Evolutionary conservation across 2,113 vertebrate genomes (phyloP).

Genomic region (Nibea coibor): DNA sequence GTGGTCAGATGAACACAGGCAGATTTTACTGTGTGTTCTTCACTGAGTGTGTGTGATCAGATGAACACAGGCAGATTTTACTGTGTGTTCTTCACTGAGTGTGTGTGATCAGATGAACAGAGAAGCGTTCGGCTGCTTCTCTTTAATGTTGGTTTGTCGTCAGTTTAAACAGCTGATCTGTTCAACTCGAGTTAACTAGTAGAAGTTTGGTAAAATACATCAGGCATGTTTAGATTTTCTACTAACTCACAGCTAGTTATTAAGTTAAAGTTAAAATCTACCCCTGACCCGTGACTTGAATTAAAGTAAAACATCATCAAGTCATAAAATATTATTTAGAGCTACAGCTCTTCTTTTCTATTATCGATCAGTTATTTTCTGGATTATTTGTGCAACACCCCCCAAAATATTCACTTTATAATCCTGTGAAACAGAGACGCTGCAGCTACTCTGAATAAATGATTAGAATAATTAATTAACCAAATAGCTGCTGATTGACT

Average conservation of each 20-base stretch:
- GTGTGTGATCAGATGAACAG: background rate
- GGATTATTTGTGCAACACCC: background rate
- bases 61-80: conserved; percentile 41
- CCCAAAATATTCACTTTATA: background rate
- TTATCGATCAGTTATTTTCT: background rate
- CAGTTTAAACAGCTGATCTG: background rate
- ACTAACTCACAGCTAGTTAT: background rate
- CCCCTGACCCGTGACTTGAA: background rate
- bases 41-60: background rate
- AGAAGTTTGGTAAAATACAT: background rate
- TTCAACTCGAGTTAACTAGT: background rate
- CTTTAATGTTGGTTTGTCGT: background rate
- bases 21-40: background rate
- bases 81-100: background rate
- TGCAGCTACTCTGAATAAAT: too few species aligned
- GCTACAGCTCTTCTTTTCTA: background rate
- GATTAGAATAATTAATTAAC: too few species aligned
- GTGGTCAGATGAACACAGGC: conserved; percentile 35
- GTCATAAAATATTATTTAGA: background rate
- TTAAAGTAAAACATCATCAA: background rate
- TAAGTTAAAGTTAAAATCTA: background rate
- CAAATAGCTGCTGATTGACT: background rate
- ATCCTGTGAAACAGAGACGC: background rate
- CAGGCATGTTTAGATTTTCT: too few species aligned
- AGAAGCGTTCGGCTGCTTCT: too few species aligned